Evolutionary conservation across 2,888 invertebrate genomes (phyloP), one percentile per base, ranked within the genome.

Genomic region (Caenorhabditis macrosperma): DNA sequence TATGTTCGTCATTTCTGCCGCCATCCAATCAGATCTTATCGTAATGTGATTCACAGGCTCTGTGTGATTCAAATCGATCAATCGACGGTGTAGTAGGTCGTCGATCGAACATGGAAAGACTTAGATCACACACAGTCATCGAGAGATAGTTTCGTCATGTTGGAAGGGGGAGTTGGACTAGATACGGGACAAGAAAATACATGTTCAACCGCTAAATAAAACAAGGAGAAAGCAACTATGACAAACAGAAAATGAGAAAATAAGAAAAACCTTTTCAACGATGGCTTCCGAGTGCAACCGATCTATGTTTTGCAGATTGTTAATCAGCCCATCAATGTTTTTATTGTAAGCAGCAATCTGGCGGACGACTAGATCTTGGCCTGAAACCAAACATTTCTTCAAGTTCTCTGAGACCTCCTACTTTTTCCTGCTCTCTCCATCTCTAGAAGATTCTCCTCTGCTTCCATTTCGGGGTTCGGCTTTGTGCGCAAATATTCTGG

Each of bases 401-500:
- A 7, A 33, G 9, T 10, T 3, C 41, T 41, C 10, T 10, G 2
- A 3, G 12, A n/a, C n/a, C n/a, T n/a, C n/a, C n/a, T n/a, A n/a
- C n/a, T n/a, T n/a, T n/a, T n/a, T n/a, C n/a, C n/a, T n/a, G n/a
- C n/a, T 60, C 61, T 44, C 55, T 84, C 84, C 1, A 26, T 41
- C n/a, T 84, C 84, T 26, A 84, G 24, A 22, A 63, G 24, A 1
- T 26, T 9, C 46, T 82, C 83, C 48, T 83, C 83, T 3, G 35
- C 59, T 46, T 85, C 85, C 69, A 83, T 71, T 24, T 82, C 83
- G 4, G 82, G 82, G 60, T 80, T 82, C 33, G 75, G 66, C 38
- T 83, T 82, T 7, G 85, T 85, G 28, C 83, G 67, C 50, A 89
- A 69, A 64, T 85, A 88, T 55, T 86, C 86, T 1, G 89, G 89